Percentiles rank a stretch among this genome's conserved stretches.
Conservation (phyloP, 2,113 vertebrate genomes). For the Suricata suricatta region DNA sequence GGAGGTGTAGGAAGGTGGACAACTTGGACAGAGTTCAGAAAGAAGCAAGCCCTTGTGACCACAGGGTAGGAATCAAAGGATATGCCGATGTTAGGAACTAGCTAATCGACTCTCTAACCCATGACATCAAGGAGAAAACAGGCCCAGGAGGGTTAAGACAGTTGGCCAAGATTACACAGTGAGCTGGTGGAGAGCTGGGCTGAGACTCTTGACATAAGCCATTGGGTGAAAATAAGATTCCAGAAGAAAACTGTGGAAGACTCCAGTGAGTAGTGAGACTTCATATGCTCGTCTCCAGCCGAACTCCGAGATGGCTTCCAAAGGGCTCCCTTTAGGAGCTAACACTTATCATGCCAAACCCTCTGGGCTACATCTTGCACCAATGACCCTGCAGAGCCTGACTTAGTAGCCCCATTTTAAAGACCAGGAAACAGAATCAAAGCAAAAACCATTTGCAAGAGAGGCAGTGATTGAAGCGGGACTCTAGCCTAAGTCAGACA, state of each 20-base stretch:
- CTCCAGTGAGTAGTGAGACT: background rate
- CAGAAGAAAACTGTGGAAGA: background rate
- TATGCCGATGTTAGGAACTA: background rate
- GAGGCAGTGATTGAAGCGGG: background rate
- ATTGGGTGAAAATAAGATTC: background rate
- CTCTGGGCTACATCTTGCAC: accelerated
- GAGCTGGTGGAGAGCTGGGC: background rate
- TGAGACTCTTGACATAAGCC: background rate
- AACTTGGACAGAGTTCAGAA: slow-evolving; percentile 26
- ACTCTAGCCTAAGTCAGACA: too few relatives aligned
- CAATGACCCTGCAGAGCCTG: accelerated
- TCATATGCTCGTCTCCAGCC: background rate
- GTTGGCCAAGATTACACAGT: background rate
- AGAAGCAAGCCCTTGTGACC: background rate
- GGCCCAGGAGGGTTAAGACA: background rate
- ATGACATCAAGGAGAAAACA: background rate
- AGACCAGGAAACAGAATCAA: background rate
- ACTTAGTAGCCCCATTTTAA: background rate
- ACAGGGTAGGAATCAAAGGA: background rate
- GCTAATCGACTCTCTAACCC: background rate
- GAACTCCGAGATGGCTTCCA: background rate
- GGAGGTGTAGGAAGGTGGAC: background rate
- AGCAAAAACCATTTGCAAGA: background rate
- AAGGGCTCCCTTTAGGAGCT: too few relatives aligned
- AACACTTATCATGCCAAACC: accelerated